Evolutionary conservation across 2,797 vertebrate species (phyloP), one percentile per base, ranked within the genome.

Genomic region (Pseudochromis fuscus): DNA sequence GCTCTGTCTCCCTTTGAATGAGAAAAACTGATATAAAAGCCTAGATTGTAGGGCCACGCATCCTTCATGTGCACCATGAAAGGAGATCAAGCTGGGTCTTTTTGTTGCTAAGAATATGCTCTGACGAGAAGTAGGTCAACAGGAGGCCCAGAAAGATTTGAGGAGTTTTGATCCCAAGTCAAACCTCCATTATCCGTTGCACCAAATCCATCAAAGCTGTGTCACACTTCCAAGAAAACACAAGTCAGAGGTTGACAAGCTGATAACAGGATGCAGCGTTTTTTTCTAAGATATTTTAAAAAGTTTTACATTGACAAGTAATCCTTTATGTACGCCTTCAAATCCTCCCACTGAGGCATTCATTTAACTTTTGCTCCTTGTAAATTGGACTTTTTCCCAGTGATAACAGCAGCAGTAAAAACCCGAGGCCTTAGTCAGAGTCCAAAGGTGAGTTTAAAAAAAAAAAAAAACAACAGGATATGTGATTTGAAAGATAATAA

Each of bases 81-180:
- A 83, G 33, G 37, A 85, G 79, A 85, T 83, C 71, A 77, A 82
- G 69, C 60, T 63, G 68, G n/a, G 57, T 44, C 60, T 72, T 65
- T 1, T 11, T 73, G 63, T 70, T 67, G 58, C 83, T 82, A 83
- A 83, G 64, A 89, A 83, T 84, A 73, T 37, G 55, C 55, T 82
- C 70, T 35, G 53, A 73, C 46, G n/a, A 74, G 62, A 89, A 86
- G 37, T 86, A 86, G 80, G 86, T 90, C 88, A 86, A 51, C 31
- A 46, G 18, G 2, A 68, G 75, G 78, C 64, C 59, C 56, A 80
- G 67, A 80, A 72, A 77, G 69, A 84, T 40, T 12, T 48, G 38
- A 44, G 16, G 52, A 74, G 67, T 82, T 84, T 63, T 82, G 67
- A 79, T 70, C 58, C 55, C 38, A 63, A 82, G 73, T 75, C 77